Evolutionary conservation across 2,797 vertebrate genomes (phyloP), one percentile per base, ranked within the genome.

Genomic region (Micromesistius poutassou): DNA sequence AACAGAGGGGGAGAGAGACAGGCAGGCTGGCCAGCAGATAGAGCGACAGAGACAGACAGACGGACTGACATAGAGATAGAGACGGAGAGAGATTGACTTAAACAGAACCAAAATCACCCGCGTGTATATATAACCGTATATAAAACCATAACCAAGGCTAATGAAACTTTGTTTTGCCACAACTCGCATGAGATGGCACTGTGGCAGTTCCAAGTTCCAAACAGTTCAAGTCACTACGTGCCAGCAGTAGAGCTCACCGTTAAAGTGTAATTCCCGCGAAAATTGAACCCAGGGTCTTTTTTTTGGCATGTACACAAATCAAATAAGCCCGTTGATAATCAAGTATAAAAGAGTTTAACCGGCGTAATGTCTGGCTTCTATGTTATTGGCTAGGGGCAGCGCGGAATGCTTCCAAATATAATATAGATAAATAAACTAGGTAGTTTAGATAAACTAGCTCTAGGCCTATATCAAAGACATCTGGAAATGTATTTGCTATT

Each of bases 1-100:
- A 42, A 42, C 25, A 76, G 25, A 14, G 72, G 80, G 74, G 28
- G 72, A 79, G 66, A 79, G 66, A 78, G 77, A n/a, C 5, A 70
- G 66, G 8, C n/a, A 30, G n/a, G 22, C n/a, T 66, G 8, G 22
- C 40, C 7, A 66, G 55, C 5, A 28, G 30, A 71, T 2, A 28
- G 25, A 70, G 2, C 7, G 68, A 71, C 9, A 30, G 10, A 71
- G 9, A 30, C 13, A 30, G 30, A 71, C 8, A 71, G 25, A 31
- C 6, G 31, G 28, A 70, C 6, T 30, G 66, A 71, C 10, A 71
- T 9, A 71, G 28, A 30, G 68, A 71, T 8, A 30, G 68, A 71
- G 68, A 30, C 9, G 8, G 30, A 31, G 10, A 71, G 68, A 71
- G 10, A 71, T 13, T 42, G 68, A 71, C 28, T 35, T 35, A 30